Percentiles rank a stretch among this genome's conserved stretches.
These are phyloP conservation scores for Ochotona curzoniae DNA, from an alignment of 2,113 vertebrate genomes.

Conservation along the genomic window DNA sequence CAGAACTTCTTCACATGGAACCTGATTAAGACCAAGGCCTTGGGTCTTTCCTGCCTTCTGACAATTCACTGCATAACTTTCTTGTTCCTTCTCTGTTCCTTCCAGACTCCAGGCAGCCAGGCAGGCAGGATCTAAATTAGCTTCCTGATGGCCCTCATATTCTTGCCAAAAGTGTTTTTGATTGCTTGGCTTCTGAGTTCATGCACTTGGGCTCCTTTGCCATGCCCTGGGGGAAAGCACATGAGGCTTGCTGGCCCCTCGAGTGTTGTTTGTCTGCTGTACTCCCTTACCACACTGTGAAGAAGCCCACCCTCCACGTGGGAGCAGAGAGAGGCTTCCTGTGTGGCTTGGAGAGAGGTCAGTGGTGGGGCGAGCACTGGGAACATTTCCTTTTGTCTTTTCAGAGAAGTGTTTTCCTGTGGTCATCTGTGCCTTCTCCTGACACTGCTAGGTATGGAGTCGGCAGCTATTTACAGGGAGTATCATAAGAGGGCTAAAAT, in stretches of 20 bases:
- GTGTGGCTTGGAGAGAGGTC: slow-evolving; percentile 12
- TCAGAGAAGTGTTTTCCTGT: not conserved
- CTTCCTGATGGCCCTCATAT: slow-evolving; percentile 59
- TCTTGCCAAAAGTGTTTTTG: slow-evolving; percentile 68
- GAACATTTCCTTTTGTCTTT: slow-evolving; percentile 17
- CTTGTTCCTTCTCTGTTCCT: slow-evolving; percentile 59
- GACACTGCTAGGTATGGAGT: not conserved
- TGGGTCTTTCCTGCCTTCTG: slow-evolving; percentile 72
- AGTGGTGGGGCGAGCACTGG: not conserved
- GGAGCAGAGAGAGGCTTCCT: not conserved
- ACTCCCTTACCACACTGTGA: not conserved
- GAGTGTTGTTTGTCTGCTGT: not conserved
- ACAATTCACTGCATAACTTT: slow-evolving; percentile 67
- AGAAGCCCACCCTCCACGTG: not conserved
- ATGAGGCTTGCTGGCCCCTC: not conserved
- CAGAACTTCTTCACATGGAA: slow-evolving; percentile 77
- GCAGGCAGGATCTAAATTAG: slow-evolving; percentile 58
- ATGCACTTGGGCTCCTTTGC: not conserved
- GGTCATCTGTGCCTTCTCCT: not conserved
- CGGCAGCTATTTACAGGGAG: not conserved
- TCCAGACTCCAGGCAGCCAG: slow-evolving; percentile 66
- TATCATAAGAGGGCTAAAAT: not conserved
- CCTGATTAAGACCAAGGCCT: slow-evolving; percentile 72
- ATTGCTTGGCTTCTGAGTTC: slow-evolving; percentile 54
- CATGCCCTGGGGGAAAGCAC: slow-evolving; percentile 44